Base-by-base conservation (phyloP, 2,797 vertebrate genomes). In the Cottoperca gobio region DNA sequence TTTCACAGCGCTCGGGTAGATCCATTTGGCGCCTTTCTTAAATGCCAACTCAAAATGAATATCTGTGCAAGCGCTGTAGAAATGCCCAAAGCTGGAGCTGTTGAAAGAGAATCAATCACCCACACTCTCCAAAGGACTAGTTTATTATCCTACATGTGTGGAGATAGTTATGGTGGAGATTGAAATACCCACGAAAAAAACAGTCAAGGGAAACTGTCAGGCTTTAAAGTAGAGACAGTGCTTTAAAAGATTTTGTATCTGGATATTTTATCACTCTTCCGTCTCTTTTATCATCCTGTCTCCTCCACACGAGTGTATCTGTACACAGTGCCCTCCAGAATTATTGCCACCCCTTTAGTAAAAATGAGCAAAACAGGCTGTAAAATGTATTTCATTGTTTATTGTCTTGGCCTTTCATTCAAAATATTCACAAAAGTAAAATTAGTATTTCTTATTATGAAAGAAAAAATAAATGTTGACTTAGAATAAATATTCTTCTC, bases 121-220 rank as follows among this genome's bases (percentile, higher is more conserved):
- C 83, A 81, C 48, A 14, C 78, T 82, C 52, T 74, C 69, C 50
- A 68, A 70, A 78, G 68, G 68, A 73, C 82, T 66, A 73, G 79
- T 91, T 86, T 87, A 82, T 90, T 80, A 82, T 75, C 78, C 63
- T 17, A 69, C 62, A 65, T 77, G 83, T 76, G 78, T 67, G 72
- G 46, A 79, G 69, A 84, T 73, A 61, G 75, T 81, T 81, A 80
- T 71, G 61, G 70, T 75, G 48, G 81, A 79, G 81, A 84, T 81
- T 80, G 82, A 86, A 90, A 86, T 65, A 76, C 77, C 67, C 53
- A 69, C 68, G 48, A 64, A 62, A 64, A 77, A 67, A 24, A 39
- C 68, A 79, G 61, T 73, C 79, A 69, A 73, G 68, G 60, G 81
- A 84, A 90, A 82, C 70, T 63, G 70, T 71, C 50, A 42, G 58